Base-by-base conservation (phyloP, 2,888 invertebrate genomes). In the Plagodis dolabraria region DNA sequence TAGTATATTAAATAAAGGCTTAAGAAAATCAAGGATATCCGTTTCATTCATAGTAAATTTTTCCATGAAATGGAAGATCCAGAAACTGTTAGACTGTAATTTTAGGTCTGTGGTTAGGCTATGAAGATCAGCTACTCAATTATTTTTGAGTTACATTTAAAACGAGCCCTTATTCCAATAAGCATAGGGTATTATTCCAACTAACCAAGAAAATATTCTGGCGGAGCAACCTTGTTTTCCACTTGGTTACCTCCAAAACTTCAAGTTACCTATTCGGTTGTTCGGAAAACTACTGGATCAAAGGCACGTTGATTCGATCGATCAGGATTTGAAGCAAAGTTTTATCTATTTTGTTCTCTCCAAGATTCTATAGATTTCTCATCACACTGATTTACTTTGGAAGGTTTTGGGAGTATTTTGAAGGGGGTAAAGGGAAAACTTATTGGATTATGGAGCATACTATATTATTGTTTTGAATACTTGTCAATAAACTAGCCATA, bases 181-280 rank as follows among this genome's bases (percentile, higher is more conserved):
- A 45, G 36, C 9, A 49, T 47, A 62, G 55, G 47, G 44, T 45
- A 50, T 49, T 55, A 64, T 10, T 8, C 9, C 45, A 12, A 40
- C 12, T 35, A 9, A 47, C 11, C 10, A 7, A 47, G 6, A 36
- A 9, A 46, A 49, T 34, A 36, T 10, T 10, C 43, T 35, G 46
- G 11, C 47, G 46, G 45, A 36, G 72, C 74, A 77, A 81, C 76
- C 78, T 79, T 80, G 80, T 80, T 82, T 77, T 75, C 69, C 69
- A 53, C 60, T 58, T 44, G 60, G 56, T 55, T 67, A 54, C 64
- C 56, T 60, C 57, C 53, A 8, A 48, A 50, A 43, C 50, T 50
- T 1, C 6, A 54, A 57, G 10, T 56, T 42, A 12, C 12, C 40
- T 40, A 33, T 54, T 67, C 65, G 42, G n/a, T 47, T 40, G 42